Evolutionary conservation across 1,140 invertebrate genomes (phyloP).

Genomic region (Bombus terrestris): DNA sequence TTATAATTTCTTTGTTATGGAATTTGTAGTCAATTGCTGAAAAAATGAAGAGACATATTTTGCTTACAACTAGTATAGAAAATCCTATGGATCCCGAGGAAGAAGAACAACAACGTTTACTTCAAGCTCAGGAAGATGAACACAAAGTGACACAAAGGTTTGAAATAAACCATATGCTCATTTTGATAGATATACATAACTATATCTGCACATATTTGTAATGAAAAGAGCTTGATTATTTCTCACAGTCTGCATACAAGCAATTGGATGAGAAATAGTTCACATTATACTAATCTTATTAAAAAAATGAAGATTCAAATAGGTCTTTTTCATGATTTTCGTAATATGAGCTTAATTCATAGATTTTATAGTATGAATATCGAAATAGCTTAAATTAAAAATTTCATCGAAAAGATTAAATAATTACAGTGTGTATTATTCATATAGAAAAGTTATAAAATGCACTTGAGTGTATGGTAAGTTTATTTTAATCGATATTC

Average conservation of each 20-base stretch:
- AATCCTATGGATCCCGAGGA: constrained; percentile 75
- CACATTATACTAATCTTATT: constrained; percentile 9
- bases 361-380: constrained; percentile 53
- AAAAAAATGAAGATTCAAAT: constrained; percentile 12
- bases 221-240: constrained; percentile 39
- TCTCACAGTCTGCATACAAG: constrained; percentile 46
- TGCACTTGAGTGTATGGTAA: constrained; percentile 51
- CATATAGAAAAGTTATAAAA: constrained; percentile 62
- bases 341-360: constrained; percentile 9
- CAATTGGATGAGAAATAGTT: constrained; percentile 27
- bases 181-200: not conserved
- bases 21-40: constrained; percentile 84
- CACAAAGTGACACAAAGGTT: constrained; percentile 74
- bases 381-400: constrained; percentile 39
- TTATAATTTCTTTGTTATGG: not conserved
- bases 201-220: constrained; percentile 3
- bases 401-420: constrained; percentile 51
- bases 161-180: constrained; percentile 9
- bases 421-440: constrained; percentile 57
- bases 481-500: constrained; percentile 42
- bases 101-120: constrained; percentile 78
- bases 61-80: constrained; percentile 81
- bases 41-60: constrained; percentile 90
- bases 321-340: constrained; percentile 19
- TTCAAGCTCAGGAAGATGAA: constrained; percentile 75